phyloP scores from a whole-genome alignment of 2,113 vertebrate species.

The Aegotheles bennettii region DNA sequence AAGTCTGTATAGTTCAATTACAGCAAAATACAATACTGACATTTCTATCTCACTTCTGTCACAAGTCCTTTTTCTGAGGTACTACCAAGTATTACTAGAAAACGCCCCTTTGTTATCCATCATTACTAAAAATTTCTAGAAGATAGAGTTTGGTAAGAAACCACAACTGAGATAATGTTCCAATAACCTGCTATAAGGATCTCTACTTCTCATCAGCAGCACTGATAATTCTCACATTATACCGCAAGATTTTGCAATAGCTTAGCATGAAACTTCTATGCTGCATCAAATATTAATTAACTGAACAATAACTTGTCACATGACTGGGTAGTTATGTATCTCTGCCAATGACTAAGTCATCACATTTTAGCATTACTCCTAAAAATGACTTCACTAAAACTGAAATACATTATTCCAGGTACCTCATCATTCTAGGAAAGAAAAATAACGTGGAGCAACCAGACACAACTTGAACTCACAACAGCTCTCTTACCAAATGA shows the following conservation, averaged over 20 bases:
- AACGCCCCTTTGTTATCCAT: not conserved
- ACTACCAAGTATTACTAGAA: not conserved
- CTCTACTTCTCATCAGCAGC: not conserved
- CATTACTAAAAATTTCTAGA: not conserved
- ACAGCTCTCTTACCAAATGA: not conserved
- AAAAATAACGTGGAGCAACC: not conserved
- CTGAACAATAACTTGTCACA: not conserved
- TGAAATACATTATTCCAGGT: not conserved
- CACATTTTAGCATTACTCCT: not conserved
- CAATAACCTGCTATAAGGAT: not conserved
- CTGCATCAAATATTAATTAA: not conserved
- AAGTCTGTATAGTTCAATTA: not conserved
- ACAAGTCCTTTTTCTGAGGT: not conserved
- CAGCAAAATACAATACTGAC: not conserved
- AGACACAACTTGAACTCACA: not conserved
- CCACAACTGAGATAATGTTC: not conserved
- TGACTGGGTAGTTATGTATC: not conserved
- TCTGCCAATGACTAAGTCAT: not conserved
- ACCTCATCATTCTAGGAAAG: not conserved
- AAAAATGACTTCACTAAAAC: not conserved
- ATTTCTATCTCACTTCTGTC: not conserved
- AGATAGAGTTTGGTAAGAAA: not conserved
- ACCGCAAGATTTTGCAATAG: not conserved
- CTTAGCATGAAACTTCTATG: not conserved
- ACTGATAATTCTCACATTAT: not conserved